Base-by-base conservation (phyloP, 2,797 vertebrate species). In the Calcarius lapponicus region DNA sequence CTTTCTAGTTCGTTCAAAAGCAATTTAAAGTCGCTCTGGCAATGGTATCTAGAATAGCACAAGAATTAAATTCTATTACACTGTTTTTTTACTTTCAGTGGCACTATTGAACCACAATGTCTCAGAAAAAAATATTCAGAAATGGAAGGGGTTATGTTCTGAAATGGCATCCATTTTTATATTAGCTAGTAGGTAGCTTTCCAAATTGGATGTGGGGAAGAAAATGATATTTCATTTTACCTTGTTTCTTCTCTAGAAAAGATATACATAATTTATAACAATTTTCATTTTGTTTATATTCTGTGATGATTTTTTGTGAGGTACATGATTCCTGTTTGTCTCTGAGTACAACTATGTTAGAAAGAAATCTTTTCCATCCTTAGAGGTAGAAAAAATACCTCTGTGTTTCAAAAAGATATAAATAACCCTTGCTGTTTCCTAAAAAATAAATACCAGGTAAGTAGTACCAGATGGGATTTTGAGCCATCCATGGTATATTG, bases 21-120 rank as follows among this genome's bases (percentile, higher is more conserved):
- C 87, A 93, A 94, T 92, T 94, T 95, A 69, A 94, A 90, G 74
- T 75, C 51, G 10, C 53, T 86, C 32, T 86, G 83, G 86, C 78
- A 93, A 43, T 74, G 64, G 72, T 75, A 57, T 76, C 42, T 86
- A 85, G 60, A 94, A 66, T 75, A 92, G 79, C 75, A 80, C 36
- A 56, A 78, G 69, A 90, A 93, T 86, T 90, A 67, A 91, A 88
- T 93, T 94, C 71, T 82, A 9, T 92, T 93, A 36, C 26, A 12
- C 36, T 70, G n/a, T 1, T 75, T 87, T 89, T 89, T 80, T 92
- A 18, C 69, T 92, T 84, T 72, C 71, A 66, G 43, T 89, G 47
- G n/a, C 38, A 61, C 31, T 79, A 36, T 38, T 67, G 57, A 83
- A 70, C 43, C 22, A 65, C 56, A 88, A 28, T 75, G 14, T 75